Evolutionary conservation across 1,140 invertebrate genomes (phyloP).

Genomic region (Trypoxylus dichotomus): DNA sequence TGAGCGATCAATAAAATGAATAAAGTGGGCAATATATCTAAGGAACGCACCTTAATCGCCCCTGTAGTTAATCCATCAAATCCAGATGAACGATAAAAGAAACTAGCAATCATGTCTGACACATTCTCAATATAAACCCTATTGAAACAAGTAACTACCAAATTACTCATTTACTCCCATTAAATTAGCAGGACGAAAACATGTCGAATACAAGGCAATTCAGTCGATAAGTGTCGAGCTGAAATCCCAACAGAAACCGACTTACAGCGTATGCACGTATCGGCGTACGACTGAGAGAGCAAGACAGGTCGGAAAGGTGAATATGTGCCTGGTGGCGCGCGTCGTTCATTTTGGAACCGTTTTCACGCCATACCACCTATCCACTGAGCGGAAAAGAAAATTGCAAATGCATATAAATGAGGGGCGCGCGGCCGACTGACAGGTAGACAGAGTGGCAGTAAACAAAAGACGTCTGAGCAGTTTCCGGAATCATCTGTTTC

Average conservation of each 20-base stretch:
- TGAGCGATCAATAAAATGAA: too few species aligned
- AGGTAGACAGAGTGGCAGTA: constrained; percentile 22
- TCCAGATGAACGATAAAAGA: too few species aligned
- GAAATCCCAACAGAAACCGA: neutral
- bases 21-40: too few species aligned
- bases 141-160: too few species aligned
- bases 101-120: too few species aligned
- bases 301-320: neutral
- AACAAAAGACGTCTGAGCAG: constrained; percentile 21
- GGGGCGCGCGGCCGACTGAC: constrained; percentile 12
- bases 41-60: too few species aligned
- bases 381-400: constrained; percentile 9
- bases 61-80: too few species aligned
- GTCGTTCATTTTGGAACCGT: constrained; percentile 5
- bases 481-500: constrained; percentile 25
- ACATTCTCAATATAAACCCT: too few species aligned
- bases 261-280: neutral
- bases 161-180: too few species aligned
- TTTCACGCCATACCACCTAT: constrained; percentile 11
- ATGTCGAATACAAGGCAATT: neutral
- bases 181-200: neutral
- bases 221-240: neutral
- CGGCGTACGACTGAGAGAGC: neutral
- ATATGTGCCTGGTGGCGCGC: neutral
- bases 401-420: constrained; percentile 24